phyloP scores from a whole-genome alignment of 2,113 vertebrate species.

The Mugil cephalus region DNA sequence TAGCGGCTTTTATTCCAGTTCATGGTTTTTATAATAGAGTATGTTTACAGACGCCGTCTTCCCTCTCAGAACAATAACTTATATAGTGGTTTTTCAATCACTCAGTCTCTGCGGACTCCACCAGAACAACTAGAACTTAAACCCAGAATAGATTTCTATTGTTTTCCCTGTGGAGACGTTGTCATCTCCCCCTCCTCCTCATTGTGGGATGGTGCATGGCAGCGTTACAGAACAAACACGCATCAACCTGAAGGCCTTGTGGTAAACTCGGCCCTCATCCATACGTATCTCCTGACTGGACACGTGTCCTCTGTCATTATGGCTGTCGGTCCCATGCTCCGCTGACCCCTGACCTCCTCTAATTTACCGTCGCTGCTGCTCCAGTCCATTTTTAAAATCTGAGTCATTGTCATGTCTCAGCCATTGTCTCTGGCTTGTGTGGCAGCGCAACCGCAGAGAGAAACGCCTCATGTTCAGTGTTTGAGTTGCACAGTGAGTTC shows the following conservation, averaged over 20 bases:
- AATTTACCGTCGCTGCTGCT: conserved; percentile 23
- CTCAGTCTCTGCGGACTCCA: conserved; percentile 10
- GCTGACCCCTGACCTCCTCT: conserved; percentile 40
- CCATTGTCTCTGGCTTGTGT: conserved; percentile 5
- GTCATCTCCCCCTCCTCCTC: conserved; percentile 6
- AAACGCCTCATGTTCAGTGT: background rate
- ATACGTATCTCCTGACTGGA: conserved; percentile 28
- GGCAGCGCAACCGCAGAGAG: background rate
- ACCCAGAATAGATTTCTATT: conserved; percentile 46
- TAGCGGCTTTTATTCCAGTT: background rate
- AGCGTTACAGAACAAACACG: conserved; percentile 26
- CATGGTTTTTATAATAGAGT: background rate
- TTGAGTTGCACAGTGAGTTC: conserved; percentile 21
- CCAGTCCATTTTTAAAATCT: conserved; percentile 6
- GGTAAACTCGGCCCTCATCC: conserved; percentile 42
- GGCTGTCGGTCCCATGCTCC: conserved; percentile 18
- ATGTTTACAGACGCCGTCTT: conserved; percentile 6
- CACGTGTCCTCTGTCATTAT: conserved; percentile 39
- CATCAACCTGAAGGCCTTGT: conserved; percentile 33
- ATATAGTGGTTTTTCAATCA: too few species aligned
- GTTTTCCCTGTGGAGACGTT: conserved; percentile 8
- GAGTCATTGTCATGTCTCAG: conserved; percentile 13
- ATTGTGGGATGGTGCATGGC: too few species aligned
- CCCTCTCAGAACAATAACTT: conserved; percentile 29
- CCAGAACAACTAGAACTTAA: conserved; percentile 1